A percentile compares a stretch with the other conserved stretches of the same genome.
These are phyloP conservation scores for Diplogasteroides magnus DNA, from an alignment of 1,140 invertebrate species.

Conservation along the genomic window DNA sequence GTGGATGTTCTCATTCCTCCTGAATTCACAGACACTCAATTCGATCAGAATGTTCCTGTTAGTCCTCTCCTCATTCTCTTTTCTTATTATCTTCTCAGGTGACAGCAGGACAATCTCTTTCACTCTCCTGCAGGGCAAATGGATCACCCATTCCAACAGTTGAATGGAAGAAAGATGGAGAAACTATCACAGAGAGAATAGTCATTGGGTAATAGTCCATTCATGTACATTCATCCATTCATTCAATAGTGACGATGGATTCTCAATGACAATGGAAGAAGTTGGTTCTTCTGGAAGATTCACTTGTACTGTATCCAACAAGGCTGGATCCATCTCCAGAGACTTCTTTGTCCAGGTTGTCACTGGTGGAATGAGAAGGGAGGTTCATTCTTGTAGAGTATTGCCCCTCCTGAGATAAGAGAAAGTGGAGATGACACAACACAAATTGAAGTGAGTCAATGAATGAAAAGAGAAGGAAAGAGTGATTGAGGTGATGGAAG, in stretches of 20 bases:
- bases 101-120: constrained; percentile 11
- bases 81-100: too few relatives aligned
- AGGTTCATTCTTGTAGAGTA: background rate
- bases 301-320: constrained; percentile 41
- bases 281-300: constrained; percentile 14
- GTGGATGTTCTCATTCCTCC: constrained; percentile 23
- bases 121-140: constrained; percentile 67
- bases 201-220: too few relatives aligned
- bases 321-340: constrained; percentile 39
- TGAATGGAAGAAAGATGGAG: constrained; percentile 74
- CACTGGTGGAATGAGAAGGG: too few relatives aligned
- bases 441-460: constrained; percentile 6
- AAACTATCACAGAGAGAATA: too few relatives aligned
- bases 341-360: constrained; percentile 46
- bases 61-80: too few relatives aligned
- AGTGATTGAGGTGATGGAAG: constrained; percentile 39
- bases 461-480: too few relatives aligned
- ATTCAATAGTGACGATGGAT: constrained; percentile 13
- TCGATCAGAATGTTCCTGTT: constrained; percentile 16
- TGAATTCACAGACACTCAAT: constrained; percentile 26
- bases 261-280: constrained; percentile 7
- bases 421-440: constrained; percentile 23
- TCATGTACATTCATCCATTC: background rate
- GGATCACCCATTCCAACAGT: constrained; percentile 77
- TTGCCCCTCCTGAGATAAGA: constrained; percentile 26